Percentiles rank a stretch among this genome's conserved stretches.
Conservation (phyloP, 2,888 invertebrate species). For the Cheilosia variabilis region DNA sequence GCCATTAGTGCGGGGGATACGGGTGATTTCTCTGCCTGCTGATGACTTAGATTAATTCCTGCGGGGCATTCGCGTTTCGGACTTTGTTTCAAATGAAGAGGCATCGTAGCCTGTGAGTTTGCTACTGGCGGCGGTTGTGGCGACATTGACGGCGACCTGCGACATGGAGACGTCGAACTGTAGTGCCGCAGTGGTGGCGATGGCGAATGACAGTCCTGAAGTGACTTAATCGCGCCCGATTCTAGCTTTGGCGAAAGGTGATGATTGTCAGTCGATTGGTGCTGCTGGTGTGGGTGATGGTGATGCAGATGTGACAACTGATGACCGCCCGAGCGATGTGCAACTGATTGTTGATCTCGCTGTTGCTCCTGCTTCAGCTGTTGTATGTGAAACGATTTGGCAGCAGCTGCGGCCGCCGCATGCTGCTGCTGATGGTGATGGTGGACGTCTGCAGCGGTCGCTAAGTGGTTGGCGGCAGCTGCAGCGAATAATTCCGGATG, state of each 20-base stretch:
- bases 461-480: conserved; percentile 82
- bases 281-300: conserved; percentile 75
- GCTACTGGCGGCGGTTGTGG: conserved; percentile 56
- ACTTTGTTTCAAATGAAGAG: conserved; percentile 70
- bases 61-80: conserved; percentile 71
- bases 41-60: conserved; percentile 73
- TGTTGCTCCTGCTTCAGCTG: conserved; percentile 82
- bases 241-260: conserved; percentile 76
- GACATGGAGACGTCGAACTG: conserved; percentile 57
- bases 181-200: conserved; percentile 72
- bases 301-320: conserved; percentile 76
- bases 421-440: conserved; percentile 76
- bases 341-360: conserved; percentile 77
- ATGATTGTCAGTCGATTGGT: conserved; percentile 81
- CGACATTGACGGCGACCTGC: conserved; percentile 69
- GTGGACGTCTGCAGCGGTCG: conserved; percentile 75
- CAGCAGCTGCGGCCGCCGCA: conserved; percentile 77
- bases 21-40: conserved; percentile 69
- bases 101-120: conserved; percentile 56
- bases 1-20: conserved; percentile 68
- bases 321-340: conserved; percentile 76
- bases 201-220: conserved; percentile 63
- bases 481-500: conserved; percentile 87
- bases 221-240: conserved; percentile 53
- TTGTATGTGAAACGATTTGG: conserved; percentile 81